These are phyloP conservation scores for Alentia gelatinosa DNA, from an alignment of 2,888 invertebrate species.

Conservation along the genomic window DNA sequence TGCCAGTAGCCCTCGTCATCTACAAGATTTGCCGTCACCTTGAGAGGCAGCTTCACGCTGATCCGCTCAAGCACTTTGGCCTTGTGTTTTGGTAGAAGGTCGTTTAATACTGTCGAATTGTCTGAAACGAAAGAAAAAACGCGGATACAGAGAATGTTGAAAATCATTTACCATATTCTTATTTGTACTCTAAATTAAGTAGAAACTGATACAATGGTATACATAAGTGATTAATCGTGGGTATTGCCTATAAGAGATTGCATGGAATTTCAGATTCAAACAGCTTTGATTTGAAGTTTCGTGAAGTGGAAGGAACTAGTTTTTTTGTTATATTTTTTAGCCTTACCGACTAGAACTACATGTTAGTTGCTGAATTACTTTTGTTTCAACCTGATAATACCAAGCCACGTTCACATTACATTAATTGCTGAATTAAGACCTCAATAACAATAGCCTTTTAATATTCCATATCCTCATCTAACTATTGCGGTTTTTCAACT, in stretches of 20 bases:
- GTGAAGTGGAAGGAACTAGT: too few relatives aligned
- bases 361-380: too few relatives aligned
- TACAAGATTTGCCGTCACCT: constrained; percentile 80
- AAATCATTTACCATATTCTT: too few relatives aligned
- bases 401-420: neutral
- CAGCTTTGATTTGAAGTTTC: too few relatives aligned
- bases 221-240: too few relatives aligned
- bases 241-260: too few relatives aligned
- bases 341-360: neutral
- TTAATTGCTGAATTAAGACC: neutral
- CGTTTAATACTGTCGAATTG: constrained; percentile 77
- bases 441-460: neutral
- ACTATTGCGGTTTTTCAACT: constrained; percentile 60
- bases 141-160: too few relatives aligned
- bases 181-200: too few relatives aligned
- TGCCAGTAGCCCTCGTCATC: constrained; percentile 80
- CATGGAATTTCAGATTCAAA: too few relatives aligned
- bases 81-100: constrained; percentile 77
- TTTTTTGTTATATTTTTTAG: neutral
- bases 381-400: neutral
- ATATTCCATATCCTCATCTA: neutral
- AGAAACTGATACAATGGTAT: too few relatives aligned
- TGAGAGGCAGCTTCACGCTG: constrained; percentile 77
- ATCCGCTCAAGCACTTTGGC: constrained; percentile 77
- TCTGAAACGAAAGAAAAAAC: constrained; percentile 70